Base-by-base conservation (phyloP, 2,113 vertebrate species). In the Dasyornis broadbenti region DNA sequence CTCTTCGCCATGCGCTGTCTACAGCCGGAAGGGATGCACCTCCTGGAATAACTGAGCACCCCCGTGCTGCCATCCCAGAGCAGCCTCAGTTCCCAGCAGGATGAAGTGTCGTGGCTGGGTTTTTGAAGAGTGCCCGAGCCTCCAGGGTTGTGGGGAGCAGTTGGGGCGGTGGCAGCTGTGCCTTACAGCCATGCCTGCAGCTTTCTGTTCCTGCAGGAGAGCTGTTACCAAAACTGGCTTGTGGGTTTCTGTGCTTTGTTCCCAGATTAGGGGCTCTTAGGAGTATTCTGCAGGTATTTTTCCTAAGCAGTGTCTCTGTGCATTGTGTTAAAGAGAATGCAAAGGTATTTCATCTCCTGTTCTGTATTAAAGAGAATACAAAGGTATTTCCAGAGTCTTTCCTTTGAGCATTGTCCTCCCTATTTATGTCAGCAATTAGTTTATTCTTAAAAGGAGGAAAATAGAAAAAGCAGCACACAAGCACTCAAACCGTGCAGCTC, bases 401-500 rank as follows among this genome's bases (percentile, higher is more conserved):
- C 42, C 64, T 76, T 35, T n/a, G 37, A 57, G 44, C 68, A 50
- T 30, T 26, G n/a, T 69, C 24, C 37, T 94, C 92, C 77, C 57
- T 77, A 17, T 72, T 91, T 90, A 49, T 63, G 70, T 33, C 78
- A 85, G 77, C 69, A 90, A 88, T 95, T 95, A 94, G 87, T 77
- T 93, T 92, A 39, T 82, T 61, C 76, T 65, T 89, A 65, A 94
- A 94, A 78, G 77, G 59, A 86, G 40, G 59, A 59, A 91, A 94
- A 66, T 18, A 82, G 76, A 85, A 89, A 88, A 82, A 90, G 28
- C 56, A 47, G 47, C 57, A 22, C 60, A 89, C 59, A 20, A 77
- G 94, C 92, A 79, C 88, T 97, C 71, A 84, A 76, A 93, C 61
- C 85, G 70, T 90, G 59, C 66, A 60, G 87, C 39, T 97, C 94